Base-by-base conservation (phyloP, 2,888 invertebrate species). In the Margaritifera margaritifera region DNA sequence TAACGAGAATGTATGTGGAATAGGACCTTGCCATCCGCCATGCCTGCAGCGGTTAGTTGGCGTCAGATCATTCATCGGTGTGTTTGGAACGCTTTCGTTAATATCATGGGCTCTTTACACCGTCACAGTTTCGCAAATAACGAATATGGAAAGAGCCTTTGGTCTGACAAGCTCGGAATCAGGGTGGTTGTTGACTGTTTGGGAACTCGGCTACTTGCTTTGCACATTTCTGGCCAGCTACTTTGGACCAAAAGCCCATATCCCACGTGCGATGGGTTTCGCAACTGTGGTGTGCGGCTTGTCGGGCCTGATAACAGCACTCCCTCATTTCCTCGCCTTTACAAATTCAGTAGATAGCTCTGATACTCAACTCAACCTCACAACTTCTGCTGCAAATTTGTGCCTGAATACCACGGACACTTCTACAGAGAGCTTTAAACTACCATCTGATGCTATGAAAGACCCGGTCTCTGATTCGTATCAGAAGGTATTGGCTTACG, bases 241-340 rank as follows among this genome's bases (percentile, higher is more conserved):
- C 59, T 77, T 74, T 27, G 71, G 66, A 1, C 65, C 61, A 18
- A 22, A 68, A 57, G 72, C 66, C 0, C 74, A 77, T 62, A 53
- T 72, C 2, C 67, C 77, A 27, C 22, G 70, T 6, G 68, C 64
- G 4, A 72, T 77, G 19, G 74, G 72, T 6, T n/a, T 62, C 25
- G 64, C 57, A 19, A 77, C 74, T 8, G 15, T 77, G 8, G 4
- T 70, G 1, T 72, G 68, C 54, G 77, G 74, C 24, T 15, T 74
- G 11, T 69, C 77, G 11, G 77, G 70, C 0, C 51, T 77, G 5
- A 27, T 74, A 8, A 60, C 58, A 18, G 72, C 72, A 8, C 58
- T 77, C 22, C 77, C 77, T n/a, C 77, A 77, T 63, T 77, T 77
- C 42, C 52, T 74, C n/a, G 72, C 66, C 8, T 77, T 62, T 58